Conservation (phyloP, 2,113 vertebrate species). For the Pogonocichla stellata region DNA sequence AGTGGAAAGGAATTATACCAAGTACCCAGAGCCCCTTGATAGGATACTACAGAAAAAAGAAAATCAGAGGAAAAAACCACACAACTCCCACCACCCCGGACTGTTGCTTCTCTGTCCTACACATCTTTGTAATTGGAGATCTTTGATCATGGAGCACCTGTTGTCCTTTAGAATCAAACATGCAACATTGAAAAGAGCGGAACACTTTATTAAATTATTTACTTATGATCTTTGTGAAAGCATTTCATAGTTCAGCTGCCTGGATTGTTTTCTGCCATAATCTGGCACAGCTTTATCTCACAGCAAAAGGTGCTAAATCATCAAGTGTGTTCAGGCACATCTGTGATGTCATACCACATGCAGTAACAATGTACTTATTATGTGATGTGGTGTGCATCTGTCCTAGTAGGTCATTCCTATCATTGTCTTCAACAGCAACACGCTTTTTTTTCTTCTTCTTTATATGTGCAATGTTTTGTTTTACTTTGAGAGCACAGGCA, state of each 20-base stretch:
- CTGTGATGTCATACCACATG: slow-evolving; percentile 3
- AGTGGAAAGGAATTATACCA: not conserved
- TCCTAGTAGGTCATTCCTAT: not conserved
- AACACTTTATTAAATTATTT: slow-evolving; percentile 7
- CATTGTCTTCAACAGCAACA: not conserved
- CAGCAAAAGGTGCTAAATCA: slow-evolving; percentile 45
- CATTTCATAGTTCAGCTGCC: not conserved
- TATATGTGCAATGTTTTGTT: not conserved
- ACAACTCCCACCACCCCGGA: not conserved
- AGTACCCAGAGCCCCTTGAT: not conserved
- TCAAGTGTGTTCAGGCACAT: not conserved
- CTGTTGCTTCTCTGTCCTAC: not conserved
- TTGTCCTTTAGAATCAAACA: not conserved
- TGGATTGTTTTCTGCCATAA: not conserved
- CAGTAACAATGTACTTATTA: slow-evolving; percentile 10
- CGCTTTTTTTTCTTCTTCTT: not conserved
- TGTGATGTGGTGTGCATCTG: slow-evolving; percentile 12
- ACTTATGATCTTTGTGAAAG: not conserved
- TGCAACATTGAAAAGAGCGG: not conserved
- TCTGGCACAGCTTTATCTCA: slow-evolving; percentile 15
- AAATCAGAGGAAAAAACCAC: not conserved
- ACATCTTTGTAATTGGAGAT: not conserved
- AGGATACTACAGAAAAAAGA: not conserved
- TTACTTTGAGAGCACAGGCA: not conserved
- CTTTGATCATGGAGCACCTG: slow-evolving; percentile 19